These are phyloP conservation scores for Empidonax alnorum DNA, from an alignment of 2,113 vertebrate species.

Conservation along the genomic window DNA sequence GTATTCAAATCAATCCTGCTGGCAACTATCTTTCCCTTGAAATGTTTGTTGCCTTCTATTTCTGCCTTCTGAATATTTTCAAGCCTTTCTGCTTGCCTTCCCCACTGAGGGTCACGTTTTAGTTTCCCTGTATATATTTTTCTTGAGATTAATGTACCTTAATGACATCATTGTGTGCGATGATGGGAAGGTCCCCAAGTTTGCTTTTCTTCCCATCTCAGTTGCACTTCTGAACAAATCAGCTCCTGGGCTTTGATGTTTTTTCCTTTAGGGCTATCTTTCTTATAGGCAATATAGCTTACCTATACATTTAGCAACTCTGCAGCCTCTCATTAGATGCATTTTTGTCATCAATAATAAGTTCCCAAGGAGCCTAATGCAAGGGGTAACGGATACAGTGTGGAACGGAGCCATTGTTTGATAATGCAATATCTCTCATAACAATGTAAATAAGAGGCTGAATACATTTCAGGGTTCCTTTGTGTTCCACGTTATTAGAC, in stretches of 20 bases:
- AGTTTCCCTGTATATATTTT: not conserved
- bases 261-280: slow-evolving; percentile 41
- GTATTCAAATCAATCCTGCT: slow-evolving; percentile 73
- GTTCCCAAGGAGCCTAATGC: slow-evolving; percentile 45
- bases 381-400: not conserved
- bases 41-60: slow-evolving; percentile 69
- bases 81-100: slow-evolving; percentile 46
- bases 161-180: not conserved
- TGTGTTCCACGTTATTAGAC: slow-evolving; percentile 30
- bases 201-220: slow-evolving; percentile 48
- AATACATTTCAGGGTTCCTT: slow-evolving; percentile 12
- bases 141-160: slow-evolving; percentile 55
- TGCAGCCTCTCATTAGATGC: not conserved
- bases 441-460: slow-evolving; percentile 57
- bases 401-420: slow-evolving; percentile 42
- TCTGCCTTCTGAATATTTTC: slow-evolving; percentile 68
- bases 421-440: slow-evolving; percentile 30
- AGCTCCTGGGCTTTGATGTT: slow-evolving; percentile 27
- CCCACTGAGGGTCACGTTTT: not conserved
- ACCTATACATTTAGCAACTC: slow-evolving; percentile 2
- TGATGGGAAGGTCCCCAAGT: slow-evolving; percentile 37
- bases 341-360: slow-evolving; percentile 64
- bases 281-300: slow-evolving; percentile 21
- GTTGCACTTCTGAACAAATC: slow-evolving; percentile 42
- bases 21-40: slow-evolving; percentile 73